Base-by-base conservation (phyloP, 2,113 vertebrate genomes). In the Lepus timidus region DNA sequence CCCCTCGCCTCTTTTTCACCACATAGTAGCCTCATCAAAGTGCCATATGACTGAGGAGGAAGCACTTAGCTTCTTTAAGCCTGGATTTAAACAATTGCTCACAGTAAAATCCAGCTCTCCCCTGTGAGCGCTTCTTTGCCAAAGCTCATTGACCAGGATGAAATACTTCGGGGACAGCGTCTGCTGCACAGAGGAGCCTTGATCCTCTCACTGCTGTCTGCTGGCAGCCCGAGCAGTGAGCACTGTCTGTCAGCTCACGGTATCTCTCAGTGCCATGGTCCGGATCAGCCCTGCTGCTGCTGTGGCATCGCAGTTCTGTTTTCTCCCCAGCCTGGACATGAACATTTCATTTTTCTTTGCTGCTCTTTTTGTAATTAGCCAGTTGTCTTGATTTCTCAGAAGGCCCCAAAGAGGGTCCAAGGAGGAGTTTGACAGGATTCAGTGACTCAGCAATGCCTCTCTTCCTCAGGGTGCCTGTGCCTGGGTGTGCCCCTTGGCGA, bases 11-110 rank as follows among this genome's bases (percentile, higher is more conserved):
- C 16, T 55, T 31, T 31, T 36, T 71, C 49, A 23, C 4, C 78
- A 91, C 65, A 27, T 51, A 83, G 39, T 49, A 51, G 19, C 55
- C 23, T 52, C 80, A 80, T 39, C 88, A 85, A 90, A 78, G 58
- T n/a, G 68, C 61, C 27, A 0, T 23, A 4, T 51, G 87, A 96
- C 25, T 0, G 51, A 70, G 39, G 96, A 84, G 6, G 1, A 78
- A 95, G 91, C 83, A 78, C 89, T 98, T 96, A 94, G 96, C 85
- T 78, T 91, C 96, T 96, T 95, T 96, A 98, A 98, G 94, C 92
- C 95, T 95, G 97, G 97, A 97, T 98, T 98, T 97, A 98, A 96
- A 95, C 97, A 97, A 95, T 89, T 27, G 62, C 94, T 97, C 92
- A 78, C 71, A 90, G 81, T 9, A 55, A 97, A 98, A 95, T 79